Percentiles rank a stretch among this genome's conserved stretches.
Evolutionary conservation across 2,113 vertebrate species (phyloP).

Genomic region (Ctenodactylus gundi): DNA sequence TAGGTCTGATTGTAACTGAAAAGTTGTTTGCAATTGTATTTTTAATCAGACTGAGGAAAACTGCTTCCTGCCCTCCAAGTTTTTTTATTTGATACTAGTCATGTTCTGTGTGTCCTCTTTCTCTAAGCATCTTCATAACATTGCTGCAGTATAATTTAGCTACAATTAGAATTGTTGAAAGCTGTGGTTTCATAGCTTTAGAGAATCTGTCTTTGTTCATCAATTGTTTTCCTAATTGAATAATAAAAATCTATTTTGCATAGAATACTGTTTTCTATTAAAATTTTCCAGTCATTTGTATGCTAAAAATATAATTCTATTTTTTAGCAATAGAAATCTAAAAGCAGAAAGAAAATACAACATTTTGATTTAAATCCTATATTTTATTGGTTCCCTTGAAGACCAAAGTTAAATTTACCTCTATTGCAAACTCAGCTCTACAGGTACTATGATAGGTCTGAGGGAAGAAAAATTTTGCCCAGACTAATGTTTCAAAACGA

Average conservation of each 20-base stretch:
- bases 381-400: background rate
- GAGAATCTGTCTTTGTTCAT: background rate
- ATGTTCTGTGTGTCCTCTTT: too few relatives aligned
- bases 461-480: background rate
- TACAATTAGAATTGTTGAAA: background rate
- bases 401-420: background rate
- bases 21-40: background rate
- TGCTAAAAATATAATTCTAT: too few relatives aligned
- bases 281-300: background rate
- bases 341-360: background rate
- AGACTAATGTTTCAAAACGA: background rate
- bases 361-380: background rate
- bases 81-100: background rate
- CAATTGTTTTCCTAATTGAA: background rate
- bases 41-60: background rate
- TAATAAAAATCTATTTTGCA: background rate
- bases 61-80: background rate
- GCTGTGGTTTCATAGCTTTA: background rate
- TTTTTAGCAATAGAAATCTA: background rate
- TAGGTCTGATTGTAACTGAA: background rate
- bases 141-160: background rate
- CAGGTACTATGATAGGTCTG: background rate
- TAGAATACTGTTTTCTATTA: background rate
- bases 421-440: background rate
- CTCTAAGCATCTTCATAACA: background rate